A percentile compares a stretch with the other conserved stretches of the same genome.
Evolutionary conservation across 1,140 invertebrate species (phyloP).

Genomic region (Reticulitermes speratus): DNA sequence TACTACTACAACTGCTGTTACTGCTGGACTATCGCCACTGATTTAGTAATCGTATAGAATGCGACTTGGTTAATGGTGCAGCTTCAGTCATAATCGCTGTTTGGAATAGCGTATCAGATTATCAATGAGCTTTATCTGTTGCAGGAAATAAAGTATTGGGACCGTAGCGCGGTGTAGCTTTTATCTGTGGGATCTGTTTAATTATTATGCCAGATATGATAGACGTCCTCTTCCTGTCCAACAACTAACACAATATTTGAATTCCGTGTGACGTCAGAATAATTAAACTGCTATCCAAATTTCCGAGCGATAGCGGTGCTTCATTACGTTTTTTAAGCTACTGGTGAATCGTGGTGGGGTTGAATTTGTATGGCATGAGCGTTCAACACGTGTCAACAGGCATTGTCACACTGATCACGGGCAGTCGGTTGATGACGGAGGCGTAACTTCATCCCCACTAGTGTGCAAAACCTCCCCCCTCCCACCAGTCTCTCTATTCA

Average conservation of each 20-base stretch:
- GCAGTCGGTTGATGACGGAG: background rate
- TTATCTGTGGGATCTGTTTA: too few species aligned
- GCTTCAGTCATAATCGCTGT: too few species aligned
- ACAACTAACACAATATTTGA: background rate
- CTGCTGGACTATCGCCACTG: too few species aligned
- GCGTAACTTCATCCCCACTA: background rate
- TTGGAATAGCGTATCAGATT: too few species aligned
- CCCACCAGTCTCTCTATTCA: background rate
- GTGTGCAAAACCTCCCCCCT: too few species aligned
- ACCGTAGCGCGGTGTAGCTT: too few species aligned
- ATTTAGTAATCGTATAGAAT: too few species aligned
- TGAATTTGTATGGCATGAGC: background rate
- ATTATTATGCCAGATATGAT: background rate
- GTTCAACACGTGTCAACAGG: slow-evolving; percentile 4
- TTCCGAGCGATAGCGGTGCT: background rate
- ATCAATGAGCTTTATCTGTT: too few species aligned
- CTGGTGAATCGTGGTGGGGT: background rate
- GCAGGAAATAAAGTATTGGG: too few species aligned
- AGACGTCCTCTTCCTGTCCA: background rate
- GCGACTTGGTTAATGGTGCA: too few species aligned
- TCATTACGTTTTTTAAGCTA: background rate
- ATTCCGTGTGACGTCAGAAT: background rate
- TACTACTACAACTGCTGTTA: too few species aligned
- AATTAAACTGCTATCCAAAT: background rate
- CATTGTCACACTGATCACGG: background rate